Evolutionary conservation across 2,888 invertebrate species (phyloP), one percentile per base, ranked within the genome.

Genomic region (Caenorhabditis imperialis): DNA sequence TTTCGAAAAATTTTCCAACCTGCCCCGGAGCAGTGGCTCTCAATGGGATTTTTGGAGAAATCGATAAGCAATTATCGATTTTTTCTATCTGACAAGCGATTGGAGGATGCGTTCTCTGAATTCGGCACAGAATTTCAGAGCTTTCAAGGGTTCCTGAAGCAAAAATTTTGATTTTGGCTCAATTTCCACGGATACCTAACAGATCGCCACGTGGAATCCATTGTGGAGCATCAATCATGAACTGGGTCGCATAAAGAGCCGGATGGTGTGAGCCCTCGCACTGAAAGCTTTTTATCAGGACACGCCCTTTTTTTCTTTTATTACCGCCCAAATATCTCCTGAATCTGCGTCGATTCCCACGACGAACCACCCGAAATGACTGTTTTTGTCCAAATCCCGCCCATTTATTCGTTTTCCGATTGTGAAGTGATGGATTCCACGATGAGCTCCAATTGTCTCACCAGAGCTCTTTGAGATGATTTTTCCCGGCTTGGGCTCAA

Each of bases 391-490:
- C 20, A 95, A 88, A 57, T 67, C 67, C 22, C 54, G 54, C n/a
- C 81, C 57, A 42, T 91, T 91, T 79, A 93, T 92, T 83, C 94
- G 90, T 90, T 99, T 97, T 0, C 98, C 98, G 18, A 96, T 88
- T 0, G 97, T 98, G 93, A 94, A 97, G 82, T 93, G 92, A 89
- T 98, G 97, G 54, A 95, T 91, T 8, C 91, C 91, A 78, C 91
- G 90, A 89, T 99, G 98, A 72, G 91, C 89, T 4, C 94, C 96
- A 14, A 97, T 91, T 3, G 91, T 88, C 87, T 91, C 88, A 0
- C 93, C 93, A 33, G 92, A 93, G 58, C 94, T 94, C 67, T 94
- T 90, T 86, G 96, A 93, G 61, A 96, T 90, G 88, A 97, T 94
- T 40, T 91, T 87, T 0, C 97, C 97, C 16, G 92, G 91, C 84